A percentile compares a stretch with the other conserved stretches of the same genome.
These are phyloP conservation scores for Anguilla japonica DNA, from an alignment of 2,113 vertebrate species.

Conservation along the genomic window DNA sequence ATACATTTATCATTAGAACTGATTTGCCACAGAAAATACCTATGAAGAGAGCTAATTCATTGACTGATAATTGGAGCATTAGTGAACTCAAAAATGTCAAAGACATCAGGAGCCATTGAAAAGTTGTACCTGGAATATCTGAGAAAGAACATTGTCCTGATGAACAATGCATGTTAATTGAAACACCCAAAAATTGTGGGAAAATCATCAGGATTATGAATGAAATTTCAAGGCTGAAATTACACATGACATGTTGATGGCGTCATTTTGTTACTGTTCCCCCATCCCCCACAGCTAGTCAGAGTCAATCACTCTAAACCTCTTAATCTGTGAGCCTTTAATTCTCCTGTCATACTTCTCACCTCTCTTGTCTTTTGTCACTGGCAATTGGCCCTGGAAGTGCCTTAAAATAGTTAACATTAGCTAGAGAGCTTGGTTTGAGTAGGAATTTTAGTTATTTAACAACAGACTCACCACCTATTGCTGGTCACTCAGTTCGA, in stretches of 20 bases:
- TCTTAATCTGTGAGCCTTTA: conserved; percentile 46
- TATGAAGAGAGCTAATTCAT: background rate
- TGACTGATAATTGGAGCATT: background rate
- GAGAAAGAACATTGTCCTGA: background rate
- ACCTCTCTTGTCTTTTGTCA: conserved; percentile 48
- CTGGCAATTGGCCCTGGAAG: conserved; percentile 22
- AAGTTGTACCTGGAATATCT: background rate
- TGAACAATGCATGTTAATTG: background rate
- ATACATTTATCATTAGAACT: background rate
- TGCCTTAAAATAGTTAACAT: background rate
- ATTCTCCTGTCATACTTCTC: conserved; percentile 40
- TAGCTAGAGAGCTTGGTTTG: too few species aligned
- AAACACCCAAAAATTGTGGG: background rate
- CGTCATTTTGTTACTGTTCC: conserved; percentile 54
- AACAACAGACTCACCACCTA: conserved; percentile 7
- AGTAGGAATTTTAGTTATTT: too few species aligned
- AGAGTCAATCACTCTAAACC: conserved; percentile 39
- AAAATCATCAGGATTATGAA: background rate
- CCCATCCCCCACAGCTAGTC: conserved; percentile 15
- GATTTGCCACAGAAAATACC: too few species aligned
- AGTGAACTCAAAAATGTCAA: background rate
- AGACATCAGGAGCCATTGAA: background rate
- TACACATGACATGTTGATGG: conserved; percentile 49
- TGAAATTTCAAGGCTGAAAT: conserved; percentile 51
- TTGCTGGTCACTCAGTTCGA: background rate